These are phyloP conservation scores for Tretioscincus oriximinensis DNA, from an alignment of 2,113 vertebrate species.

Conservation along the genomic window DNA sequence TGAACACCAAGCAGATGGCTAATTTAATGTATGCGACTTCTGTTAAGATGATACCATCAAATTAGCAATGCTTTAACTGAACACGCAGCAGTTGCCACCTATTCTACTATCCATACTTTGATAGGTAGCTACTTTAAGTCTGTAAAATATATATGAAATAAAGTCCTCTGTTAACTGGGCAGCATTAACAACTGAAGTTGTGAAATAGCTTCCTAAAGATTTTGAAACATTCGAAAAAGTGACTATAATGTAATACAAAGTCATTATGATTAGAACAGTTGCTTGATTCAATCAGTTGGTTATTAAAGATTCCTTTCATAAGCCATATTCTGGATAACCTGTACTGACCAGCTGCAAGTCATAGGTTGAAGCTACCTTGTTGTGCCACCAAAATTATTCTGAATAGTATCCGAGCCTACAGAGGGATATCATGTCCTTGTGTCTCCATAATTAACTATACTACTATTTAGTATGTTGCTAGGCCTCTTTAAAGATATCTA, in stretches of 20 bases:
- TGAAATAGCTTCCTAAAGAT: slow-evolving; percentile 26
- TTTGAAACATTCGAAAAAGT: slow-evolving; percentile 25
- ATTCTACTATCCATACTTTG: slow-evolving; percentile 64
- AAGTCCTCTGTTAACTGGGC: slow-evolving; percentile 56
- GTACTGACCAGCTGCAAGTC: too few relatives aligned
- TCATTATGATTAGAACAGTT: not conserved
- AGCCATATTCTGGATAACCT: too few relatives aligned
- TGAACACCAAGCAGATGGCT: slow-evolving; percentile 82
- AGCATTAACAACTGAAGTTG: slow-evolving; percentile 58
- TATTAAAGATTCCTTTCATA: not conserved
- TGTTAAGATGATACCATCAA: slow-evolving; percentile 77
- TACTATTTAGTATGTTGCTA: too few relatives aligned
- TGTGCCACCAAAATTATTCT: too few relatives aligned
- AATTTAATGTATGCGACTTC: slow-evolving; percentile 81
- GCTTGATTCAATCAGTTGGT: not conserved
- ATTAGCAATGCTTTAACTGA: slow-evolving; percentile 75
- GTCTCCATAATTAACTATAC: too few relatives aligned
- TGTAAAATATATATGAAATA: not conserved
- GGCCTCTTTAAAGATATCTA: too few relatives aligned
- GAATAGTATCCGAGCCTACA: too few relatives aligned
- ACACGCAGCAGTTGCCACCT: slow-evolving; percentile 61
- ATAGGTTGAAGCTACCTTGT: too few relatives aligned
- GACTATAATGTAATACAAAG: not conserved
- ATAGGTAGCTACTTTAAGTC: slow-evolving; percentile 54
- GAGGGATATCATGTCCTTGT: too few relatives aligned